Evolutionary conservation across 2,797 vertebrate genomes (phyloP), one percentile per base, ranked within the genome.

Genomic region (Spondyliosoma cantharus): DNA sequence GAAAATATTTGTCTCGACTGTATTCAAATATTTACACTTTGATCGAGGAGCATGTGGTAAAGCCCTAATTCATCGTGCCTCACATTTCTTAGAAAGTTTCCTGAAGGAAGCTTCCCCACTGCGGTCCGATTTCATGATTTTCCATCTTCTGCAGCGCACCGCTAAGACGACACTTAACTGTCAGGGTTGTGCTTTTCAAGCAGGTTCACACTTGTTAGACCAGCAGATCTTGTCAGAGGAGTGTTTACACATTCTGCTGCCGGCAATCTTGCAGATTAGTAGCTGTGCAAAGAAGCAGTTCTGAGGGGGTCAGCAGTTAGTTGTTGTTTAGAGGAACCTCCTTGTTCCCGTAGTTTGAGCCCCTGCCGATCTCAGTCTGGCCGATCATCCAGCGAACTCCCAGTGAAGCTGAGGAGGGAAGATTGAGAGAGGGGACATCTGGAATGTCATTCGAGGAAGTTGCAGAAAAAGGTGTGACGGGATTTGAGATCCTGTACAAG

Each of bases 351-450:
- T 99, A 99, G 83, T 90, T 94, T 2, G 98, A 99, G 53, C 96
- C 95, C 84, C 91, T 96, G 88, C 97, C 86, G 15, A 98, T 99
- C 92, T 99, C 98, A 0, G 98, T 99, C 91, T 98, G 96, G 0
- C 95, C 96, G 4, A 99, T 99, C 98, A 99, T 99, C 96, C 97
- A 97, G 89, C 97, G 96, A 49, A 97, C 94, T 48, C 94, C 97
- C 71, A 96, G 66, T 17, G 98, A 98, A 59, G 91, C 98, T 99
- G 93, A 20, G 74, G 90, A 70, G 15, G 37, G 81, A 80, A 78
- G 1, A 80, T 48, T 66, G n/a, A 80, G 53, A 67, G 16, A 48
- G 8, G 32, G 1, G 12, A 25, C 1, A 58, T 25, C 80, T 25
- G 75, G 53, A 78, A 48, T 7, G 45, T 15, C 12, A 25, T 49